These are phyloP conservation scores for Sylvietta virens DNA, from an alignment of 2,113 vertebrate genomes.

Conservation along the genomic window DNA sequence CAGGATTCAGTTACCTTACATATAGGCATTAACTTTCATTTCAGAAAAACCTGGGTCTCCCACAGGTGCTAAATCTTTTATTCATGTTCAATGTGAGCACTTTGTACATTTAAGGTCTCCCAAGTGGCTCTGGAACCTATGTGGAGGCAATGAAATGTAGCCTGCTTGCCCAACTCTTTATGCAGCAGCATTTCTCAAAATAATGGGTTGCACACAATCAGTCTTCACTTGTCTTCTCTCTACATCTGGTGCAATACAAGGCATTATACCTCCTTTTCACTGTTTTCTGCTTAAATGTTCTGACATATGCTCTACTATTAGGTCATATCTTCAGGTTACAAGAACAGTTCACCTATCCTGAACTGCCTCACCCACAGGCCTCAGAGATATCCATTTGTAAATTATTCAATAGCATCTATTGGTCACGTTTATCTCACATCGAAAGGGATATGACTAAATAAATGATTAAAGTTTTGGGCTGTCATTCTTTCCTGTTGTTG, in stretches of 20 bases:
- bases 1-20: neutral
- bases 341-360: neutral
- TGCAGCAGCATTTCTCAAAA: neutral
- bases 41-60: neutral
- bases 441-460: neutral
- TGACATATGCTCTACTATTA: neutral
- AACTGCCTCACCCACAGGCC: neutral
- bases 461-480: neutral
- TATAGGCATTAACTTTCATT: neutral
- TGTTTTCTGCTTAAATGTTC: neutral
- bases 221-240: neutral
- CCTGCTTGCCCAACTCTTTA: neutral
- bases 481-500: neutral
- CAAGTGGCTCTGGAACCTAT: neutral
- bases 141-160: neutral
- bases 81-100: neutral
- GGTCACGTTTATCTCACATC: neutral
- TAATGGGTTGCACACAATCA: neutral
- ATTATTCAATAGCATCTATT: neutral
- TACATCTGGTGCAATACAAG: neutral
- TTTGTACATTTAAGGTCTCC: neutral
- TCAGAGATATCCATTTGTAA: neutral
- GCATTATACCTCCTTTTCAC: neutral
- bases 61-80: neutral
- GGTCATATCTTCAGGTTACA: neutral